Conservation (phyloP, 1,140 invertebrate genomes). For the Hormaphis cornu region DNA sequence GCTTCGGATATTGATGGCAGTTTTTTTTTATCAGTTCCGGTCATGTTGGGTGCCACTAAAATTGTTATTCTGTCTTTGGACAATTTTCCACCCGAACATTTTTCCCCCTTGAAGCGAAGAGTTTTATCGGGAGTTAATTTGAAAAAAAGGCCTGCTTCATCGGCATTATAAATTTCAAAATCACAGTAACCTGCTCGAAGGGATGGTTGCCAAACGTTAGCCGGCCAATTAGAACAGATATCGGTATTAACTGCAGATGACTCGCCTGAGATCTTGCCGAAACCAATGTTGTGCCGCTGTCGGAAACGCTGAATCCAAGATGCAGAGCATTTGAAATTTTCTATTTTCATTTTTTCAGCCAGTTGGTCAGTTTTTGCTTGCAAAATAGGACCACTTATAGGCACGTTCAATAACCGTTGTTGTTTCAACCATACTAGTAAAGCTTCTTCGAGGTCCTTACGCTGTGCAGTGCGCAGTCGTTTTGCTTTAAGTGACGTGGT, state of each 20-base stretch:
- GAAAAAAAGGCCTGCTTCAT: background rate
- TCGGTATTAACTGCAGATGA: background rate
- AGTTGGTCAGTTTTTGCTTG: conserved; percentile 41
- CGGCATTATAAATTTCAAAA: background rate
- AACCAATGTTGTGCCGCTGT: background rate
- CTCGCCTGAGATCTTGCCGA: background rate
- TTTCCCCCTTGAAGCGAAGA: background rate
- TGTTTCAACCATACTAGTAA: conserved; percentile 39
- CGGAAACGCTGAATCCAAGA: background rate
- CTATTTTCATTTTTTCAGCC: conserved; percentile 33
- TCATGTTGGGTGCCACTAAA: conserved; percentile 39
- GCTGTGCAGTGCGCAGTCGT: background rate
- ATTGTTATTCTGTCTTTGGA: conserved; percentile 42
- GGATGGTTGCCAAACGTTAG: background rate
- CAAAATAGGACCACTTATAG: conserved; percentile 39
- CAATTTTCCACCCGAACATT: conserved; percentile 39
- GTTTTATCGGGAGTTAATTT: background rate
- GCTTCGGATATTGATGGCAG: background rate
- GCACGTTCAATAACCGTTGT: conserved; percentile 39
- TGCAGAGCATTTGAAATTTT: background rate
- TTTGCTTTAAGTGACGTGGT: background rate
- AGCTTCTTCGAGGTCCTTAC: conserved; percentile 39
- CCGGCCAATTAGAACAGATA: background rate
- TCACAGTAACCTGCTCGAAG: background rate
- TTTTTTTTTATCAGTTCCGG: conserved; percentile 48